Conservation (phyloP, 35 echinoderm and acorn worm species). For the Eucidaris tribuloides region DNA sequence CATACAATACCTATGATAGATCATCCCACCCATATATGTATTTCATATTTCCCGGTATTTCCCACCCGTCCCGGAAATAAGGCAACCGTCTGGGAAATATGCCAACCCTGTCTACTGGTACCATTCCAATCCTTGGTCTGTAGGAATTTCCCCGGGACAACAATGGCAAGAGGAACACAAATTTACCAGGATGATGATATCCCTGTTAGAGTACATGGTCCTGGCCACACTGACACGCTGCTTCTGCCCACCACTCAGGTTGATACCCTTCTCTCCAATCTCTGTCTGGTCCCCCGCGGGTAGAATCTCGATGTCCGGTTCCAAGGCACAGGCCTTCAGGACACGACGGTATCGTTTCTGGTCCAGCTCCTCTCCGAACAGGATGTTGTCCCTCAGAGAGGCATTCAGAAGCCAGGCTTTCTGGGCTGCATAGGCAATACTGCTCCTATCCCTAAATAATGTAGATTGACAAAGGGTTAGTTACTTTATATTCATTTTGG, state of each 20-base stretch:
- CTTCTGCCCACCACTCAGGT: slow-evolving; percentile 88
- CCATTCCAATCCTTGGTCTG: too few species aligned
- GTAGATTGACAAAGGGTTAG: too few species aligned
- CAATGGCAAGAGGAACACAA: too few species aligned
- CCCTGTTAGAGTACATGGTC: slow-evolving; percentile 65
- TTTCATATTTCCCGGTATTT: too few species aligned
- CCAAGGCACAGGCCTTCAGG: slow-evolving; percentile 52
- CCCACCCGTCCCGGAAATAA: too few species aligned
- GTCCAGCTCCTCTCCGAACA: slow-evolving; percentile 67
- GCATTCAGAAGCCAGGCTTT: slow-evolving; percentile 94
- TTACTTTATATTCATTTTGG: too few species aligned
- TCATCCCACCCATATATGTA: too few species aligned
- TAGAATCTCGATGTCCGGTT: slow-evolving; percentile 86
- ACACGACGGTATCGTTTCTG: slow-evolving; percentile 42
- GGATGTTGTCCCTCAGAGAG: slow-evolving; percentile 70
- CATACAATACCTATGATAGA: too few species aligned
- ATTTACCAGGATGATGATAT: slow-evolving; percentile 69
- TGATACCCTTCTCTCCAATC: slow-evolving; percentile 94
- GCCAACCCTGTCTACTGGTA: too few species aligned
- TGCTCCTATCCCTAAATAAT: slow-evolving; percentile 30
- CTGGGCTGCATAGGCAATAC: slow-evolving; percentile 76
- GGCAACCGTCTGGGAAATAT: too few species aligned
- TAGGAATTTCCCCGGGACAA: too few species aligned
- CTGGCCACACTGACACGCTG: slow-evolving; percentile 80
- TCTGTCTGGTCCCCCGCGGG: slow-evolving; percentile 76